Conservation (phyloP, 2,113 vertebrate species). For the Thomomys bottae region DNA sequence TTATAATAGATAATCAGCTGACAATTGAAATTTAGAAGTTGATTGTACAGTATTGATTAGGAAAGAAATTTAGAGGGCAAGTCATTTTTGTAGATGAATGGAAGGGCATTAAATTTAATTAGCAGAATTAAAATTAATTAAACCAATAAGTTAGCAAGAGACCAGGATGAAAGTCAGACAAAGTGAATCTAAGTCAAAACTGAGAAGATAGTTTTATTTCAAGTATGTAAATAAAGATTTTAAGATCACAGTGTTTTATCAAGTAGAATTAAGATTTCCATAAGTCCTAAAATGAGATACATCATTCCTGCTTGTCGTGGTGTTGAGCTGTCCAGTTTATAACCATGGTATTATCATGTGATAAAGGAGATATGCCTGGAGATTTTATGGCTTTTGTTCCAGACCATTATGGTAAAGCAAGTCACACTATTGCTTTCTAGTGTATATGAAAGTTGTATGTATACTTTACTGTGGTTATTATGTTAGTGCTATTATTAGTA, state of each 20-base stretch:
- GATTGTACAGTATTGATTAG: background rate
- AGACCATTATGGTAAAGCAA: background rate
- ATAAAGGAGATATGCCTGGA: background rate
- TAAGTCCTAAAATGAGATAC: background rate
- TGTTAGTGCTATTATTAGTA: background rate
- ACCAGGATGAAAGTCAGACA: no score
- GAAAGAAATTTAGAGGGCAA: background rate
- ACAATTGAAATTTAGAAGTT: background rate
- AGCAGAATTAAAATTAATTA: constrained; percentile 5
- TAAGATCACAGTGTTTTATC: background rate
- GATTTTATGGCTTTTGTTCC: background rate
- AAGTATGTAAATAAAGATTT: background rate
- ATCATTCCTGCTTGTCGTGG: background rate
- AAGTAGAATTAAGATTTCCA: background rate
- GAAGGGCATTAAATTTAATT: background rate
- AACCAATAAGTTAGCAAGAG: background rate
- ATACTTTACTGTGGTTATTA: background rate
- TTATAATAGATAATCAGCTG: background rate
- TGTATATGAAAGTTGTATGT: background rate
- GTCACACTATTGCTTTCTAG: background rate
- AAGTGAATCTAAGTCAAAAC: no score
- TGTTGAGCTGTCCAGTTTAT: background rate
- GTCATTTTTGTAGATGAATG: background rate
- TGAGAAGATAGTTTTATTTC: background rate
- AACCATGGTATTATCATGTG: background rate